Evolutionary conservation across 1,140 invertebrate genomes (phyloP), one percentile per base, ranked within the genome.

Genomic region (Neuroterus valhalla): DNA sequence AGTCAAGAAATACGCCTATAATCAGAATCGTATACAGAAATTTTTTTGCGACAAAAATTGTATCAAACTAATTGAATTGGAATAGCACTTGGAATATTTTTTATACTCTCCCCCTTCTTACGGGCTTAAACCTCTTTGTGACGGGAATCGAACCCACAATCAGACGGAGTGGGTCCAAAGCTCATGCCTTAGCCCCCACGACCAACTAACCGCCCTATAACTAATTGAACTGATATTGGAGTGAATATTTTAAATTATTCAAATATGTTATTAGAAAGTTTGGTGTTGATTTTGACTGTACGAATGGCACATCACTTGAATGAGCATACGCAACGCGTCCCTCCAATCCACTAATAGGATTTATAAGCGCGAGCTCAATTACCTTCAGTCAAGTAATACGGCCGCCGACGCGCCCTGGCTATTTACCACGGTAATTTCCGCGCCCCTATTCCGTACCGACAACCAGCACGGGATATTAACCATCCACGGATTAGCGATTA

Each of bases 341-440:
- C 85, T 83, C 82, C 87, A 89, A 90, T 89, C 89, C 86, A 86
- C 83, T 89, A 90, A 90, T 89, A 87, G 88, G 88, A 89, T 90
- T 90, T 89, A 89, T 89, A 84, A 86, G 84, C 81, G 82, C 81
- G 82, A 85, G 87, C 88, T 89, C 88, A 84, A 89, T 90, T 90
- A 89, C 87, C 85, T 86, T 83, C 83, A 82, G 81, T 89, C 85
- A 83, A 86, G 84, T 83, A 83, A 86, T 85, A 85, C 81, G 81
- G 81, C 78, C 80, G 62, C 78, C 80, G 76, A 80, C 77, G 80
- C 79, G 71, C 75, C 78, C 79, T 75, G 78, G 78, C 77, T 78
- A 84, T 88, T 85, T 85, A 84, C 81, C 81, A 81, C 74, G 80
- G 78, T 85, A 89, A 89, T 89, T 89, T 88, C 83, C 76, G 78